A percentile compares a stretch with the other conserved stretches of the same genome.
phyloP scores from a whole-genome alignment of 2,888 invertebrate genomes.

The Drosophila fungiperda region DNA sequence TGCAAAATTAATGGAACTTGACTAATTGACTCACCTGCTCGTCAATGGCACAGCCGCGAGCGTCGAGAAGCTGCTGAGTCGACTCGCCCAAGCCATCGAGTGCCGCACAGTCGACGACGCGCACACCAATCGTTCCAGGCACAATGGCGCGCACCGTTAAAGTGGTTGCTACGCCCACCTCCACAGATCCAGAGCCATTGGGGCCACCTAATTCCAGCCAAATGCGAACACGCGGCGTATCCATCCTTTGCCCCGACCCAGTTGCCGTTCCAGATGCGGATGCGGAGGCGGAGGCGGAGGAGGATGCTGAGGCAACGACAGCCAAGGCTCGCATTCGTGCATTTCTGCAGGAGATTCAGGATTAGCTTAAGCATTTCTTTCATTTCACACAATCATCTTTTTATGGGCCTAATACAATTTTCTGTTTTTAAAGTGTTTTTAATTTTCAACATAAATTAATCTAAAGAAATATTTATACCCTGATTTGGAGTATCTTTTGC shows the following conservation, averaged over 20 bases:
- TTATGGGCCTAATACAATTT: neutral
- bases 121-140: conserved; percentile 89
- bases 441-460: neutral
- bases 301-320: conserved; percentile 40
- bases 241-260: conserved; percentile 52
- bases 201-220: conserved; percentile 89
- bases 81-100: conserved; percentile 92
- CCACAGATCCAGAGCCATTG: conserved; percentile 87
- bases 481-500: neutral
- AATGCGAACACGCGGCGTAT: conserved; percentile 87
- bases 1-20: conserved; percentile 33
- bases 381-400: neutral
- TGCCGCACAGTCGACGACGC: conserved; percentile 91
- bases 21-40: conserved; percentile 85
- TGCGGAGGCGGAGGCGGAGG: conserved; percentile 20
- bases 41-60: conserved; percentile 91
- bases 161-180: conserved; percentile 90
- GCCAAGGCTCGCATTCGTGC: conserved; percentile 70
- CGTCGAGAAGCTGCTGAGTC: conserved; percentile 90
- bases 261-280: conserved; percentile 15
- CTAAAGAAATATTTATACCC: too few species aligned
- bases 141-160: conserved; percentile 86
- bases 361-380: neutral
- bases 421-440: neutral
- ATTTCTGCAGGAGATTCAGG: conserved; percentile 36